Evolutionary conservation across 1,140 invertebrate species (phyloP).

Genomic region (Goniozus legneri): DNA sequence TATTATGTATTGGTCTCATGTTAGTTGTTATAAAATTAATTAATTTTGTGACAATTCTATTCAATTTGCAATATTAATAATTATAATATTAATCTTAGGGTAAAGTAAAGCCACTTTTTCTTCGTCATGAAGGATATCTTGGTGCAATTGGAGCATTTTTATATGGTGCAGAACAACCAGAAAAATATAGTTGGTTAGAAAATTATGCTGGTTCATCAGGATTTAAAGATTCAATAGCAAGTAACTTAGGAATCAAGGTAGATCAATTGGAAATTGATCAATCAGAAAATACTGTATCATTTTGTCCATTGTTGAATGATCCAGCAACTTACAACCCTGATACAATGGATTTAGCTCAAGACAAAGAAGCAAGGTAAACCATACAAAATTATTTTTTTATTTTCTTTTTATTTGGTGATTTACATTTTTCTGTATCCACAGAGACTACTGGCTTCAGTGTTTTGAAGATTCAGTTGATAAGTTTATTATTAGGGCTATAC

Average conservation of each 20-base stretch:
- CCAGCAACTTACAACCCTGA: conserved; percentile 76
- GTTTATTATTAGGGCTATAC: conserved; percentile 72
- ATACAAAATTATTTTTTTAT: background rate
- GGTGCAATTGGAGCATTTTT: conserved; percentile 77
- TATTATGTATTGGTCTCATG: conserved; percentile 74
- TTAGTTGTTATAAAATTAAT: conserved; percentile 25
- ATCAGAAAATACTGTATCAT: conserved; percentile 60
- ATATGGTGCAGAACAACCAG: conserved; percentile 65
- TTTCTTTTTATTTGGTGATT: background rate
- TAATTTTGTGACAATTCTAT: conserved; percentile 2
- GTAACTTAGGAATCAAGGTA: conserved; percentile 50
- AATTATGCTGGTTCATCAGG: conserved; percentile 75
- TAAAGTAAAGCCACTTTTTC: conserved; percentile 67
- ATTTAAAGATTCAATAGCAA: conserved; percentile 56
- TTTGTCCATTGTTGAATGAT: conserved; percentile 65
- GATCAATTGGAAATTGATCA: conserved; percentile 71
- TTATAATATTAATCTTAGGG: conserved; percentile 42
- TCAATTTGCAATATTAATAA: conserved; percentile 5
- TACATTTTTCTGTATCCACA: conserved; percentile 28
- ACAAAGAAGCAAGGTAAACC: conserved; percentile 69
- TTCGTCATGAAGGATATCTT: conserved; percentile 75
- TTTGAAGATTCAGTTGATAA: conserved; percentile 80
- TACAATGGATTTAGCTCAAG: conserved; percentile 81
- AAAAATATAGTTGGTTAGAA: conserved; percentile 70
- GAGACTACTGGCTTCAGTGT: conserved; percentile 90